A percentile compares a stretch with the other conserved stretches of the same genome.
Conservation (phyloP, 2,113 vertebrate species). For the Ochotona princeps region DNA sequence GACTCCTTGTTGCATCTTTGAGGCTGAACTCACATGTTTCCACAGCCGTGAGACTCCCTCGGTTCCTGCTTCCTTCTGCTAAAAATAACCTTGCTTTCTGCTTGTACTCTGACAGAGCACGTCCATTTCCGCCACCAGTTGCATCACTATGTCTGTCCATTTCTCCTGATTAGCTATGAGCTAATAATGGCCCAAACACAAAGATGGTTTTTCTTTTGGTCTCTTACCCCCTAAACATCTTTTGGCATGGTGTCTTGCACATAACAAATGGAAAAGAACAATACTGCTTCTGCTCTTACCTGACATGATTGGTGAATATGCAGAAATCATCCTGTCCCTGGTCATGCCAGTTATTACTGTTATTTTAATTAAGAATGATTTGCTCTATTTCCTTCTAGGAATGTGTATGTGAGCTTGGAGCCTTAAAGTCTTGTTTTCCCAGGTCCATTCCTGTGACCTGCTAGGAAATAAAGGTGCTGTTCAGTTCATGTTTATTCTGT, state of each 20-base stretch:
- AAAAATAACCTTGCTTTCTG: neutral
- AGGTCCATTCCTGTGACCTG: neutral
- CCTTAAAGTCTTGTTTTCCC: neutral
- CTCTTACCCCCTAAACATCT: neutral
- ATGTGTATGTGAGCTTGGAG: neutral
- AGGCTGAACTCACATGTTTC: neutral
- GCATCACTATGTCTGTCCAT: neutral
- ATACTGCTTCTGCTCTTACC: neutral
- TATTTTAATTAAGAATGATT: neutral
- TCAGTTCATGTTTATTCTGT: neutral
- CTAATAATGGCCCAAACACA: neutral
- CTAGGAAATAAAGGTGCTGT: neutral
- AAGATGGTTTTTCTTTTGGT: neutral
- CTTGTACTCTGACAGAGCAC: neutral
- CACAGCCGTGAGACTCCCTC: neutral
- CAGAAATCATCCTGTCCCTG: neutral
- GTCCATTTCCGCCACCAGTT: neutral
- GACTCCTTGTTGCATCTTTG: neutral
- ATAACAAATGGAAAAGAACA: neutral
- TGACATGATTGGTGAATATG: neutral
- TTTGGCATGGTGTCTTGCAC: neutral
- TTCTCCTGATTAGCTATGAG: neutral
- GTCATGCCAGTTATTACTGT: neutral
- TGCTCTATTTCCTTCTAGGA: neutral
- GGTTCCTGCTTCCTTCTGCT: neutral